A percentile compares a stretch with the other conserved stretches of the same genome.
Evolutionary conservation across 2,888 invertebrate species (phyloP).

Genomic region (Himalopsyche tibetana): DNA sequence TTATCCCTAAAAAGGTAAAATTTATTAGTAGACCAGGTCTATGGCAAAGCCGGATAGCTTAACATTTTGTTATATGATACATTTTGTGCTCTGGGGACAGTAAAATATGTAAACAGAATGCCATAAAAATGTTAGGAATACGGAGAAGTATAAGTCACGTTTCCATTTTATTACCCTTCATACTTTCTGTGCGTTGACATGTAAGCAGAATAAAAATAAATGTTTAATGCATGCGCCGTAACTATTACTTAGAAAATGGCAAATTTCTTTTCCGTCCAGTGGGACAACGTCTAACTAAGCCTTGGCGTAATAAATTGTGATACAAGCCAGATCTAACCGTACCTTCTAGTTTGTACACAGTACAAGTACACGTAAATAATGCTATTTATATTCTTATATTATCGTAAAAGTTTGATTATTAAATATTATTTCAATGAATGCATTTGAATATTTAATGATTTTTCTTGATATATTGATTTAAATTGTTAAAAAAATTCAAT

Average conservation of each 20-base stretch:
- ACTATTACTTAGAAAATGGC: conserved; percentile 44
- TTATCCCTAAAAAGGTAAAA: conserved; percentile 38
- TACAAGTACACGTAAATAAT: too few relatives aligned
- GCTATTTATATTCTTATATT: too few relatives aligned
- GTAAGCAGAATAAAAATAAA: conserved; percentile 53
- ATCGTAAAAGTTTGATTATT: too few relatives aligned
- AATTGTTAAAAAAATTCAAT: too few relatives aligned
- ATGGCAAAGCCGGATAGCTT: conserved; percentile 37
- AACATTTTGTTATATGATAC: conserved; percentile 43
- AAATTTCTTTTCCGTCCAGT: conserved; percentile 36
- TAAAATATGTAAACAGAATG: conserved; percentile 58
- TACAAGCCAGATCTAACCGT: conserved; percentile 6
- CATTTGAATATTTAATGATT: too few relatives aligned
- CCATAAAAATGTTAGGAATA: conserved; percentile 51
- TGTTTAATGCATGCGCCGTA: conserved; percentile 50
- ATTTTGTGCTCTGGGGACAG: conserved; percentile 35
- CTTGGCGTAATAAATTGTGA: conserved; percentile 10
- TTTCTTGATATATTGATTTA: too few relatives aligned
- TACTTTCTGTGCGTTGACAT: conserved; percentile 51
- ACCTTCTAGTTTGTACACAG: neutral
- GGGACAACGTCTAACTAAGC: conserved; percentile 22
- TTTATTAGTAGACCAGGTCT: conserved; percentile 37
- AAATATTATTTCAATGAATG: too few relatives aligned
- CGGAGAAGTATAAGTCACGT: conserved; percentile 55
- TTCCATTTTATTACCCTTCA: conserved; percentile 56